Evolutionary conservation across 2,888 invertebrate genomes (phyloP), one percentile per base, ranked within the genome.

Genomic region (Panorpa germanica): DNA sequence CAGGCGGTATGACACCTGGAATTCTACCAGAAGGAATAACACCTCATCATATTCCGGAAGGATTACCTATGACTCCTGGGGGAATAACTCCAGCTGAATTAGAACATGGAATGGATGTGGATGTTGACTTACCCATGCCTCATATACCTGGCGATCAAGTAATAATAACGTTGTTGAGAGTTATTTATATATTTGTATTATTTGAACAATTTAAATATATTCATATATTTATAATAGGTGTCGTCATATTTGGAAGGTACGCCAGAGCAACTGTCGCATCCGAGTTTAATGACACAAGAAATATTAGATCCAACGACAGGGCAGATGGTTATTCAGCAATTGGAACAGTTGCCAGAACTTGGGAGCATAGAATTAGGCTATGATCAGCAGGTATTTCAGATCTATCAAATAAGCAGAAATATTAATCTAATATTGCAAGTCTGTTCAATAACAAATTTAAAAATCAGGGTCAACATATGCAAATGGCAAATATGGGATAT

Each of bases 401-500:
- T n/a, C n/a, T n/a, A n/a, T n/a, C n/a, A n/a, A n/a, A n/a, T n/a
- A n/a, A n/a, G n/a, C n/a, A n/a, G n/a, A n/a, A n/a, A n/a, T n/a
- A n/a, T n/a, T n/a, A n/a, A n/a, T n/a, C n/a, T n/a, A n/a, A n/a
- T n/a, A n/a, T n/a, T n/a, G n/a, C n/a, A n/a, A n/a, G n/a, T n/a
- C n/a, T n/a, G n/a, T n/a, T n/a, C n/a, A n/a, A n/a, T n/a, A n/a
- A n/a, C n/a, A n/a, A n/a, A n/a, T n/a, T n/a, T n/a, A n/a, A n/a
- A n/a, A n/a, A n/a, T n/a, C n/a, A n/a, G n/a, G n/a, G n/a, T n/a
- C n/a, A n/a, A n/a, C 32, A 45, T 37, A 43, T 46, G 48, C 61
- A 65, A 43, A 67, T 72, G 65, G 70, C 74, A 14, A 77, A 74
- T 44, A 63, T 76, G 58, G 77, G 75, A 10, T 78, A 77, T 47